Percentiles rank a stretch among this genome's conserved stretches.
Conservation (phyloP, 1,140 invertebrate genomes). For the Bradysia coprophila region DNA sequence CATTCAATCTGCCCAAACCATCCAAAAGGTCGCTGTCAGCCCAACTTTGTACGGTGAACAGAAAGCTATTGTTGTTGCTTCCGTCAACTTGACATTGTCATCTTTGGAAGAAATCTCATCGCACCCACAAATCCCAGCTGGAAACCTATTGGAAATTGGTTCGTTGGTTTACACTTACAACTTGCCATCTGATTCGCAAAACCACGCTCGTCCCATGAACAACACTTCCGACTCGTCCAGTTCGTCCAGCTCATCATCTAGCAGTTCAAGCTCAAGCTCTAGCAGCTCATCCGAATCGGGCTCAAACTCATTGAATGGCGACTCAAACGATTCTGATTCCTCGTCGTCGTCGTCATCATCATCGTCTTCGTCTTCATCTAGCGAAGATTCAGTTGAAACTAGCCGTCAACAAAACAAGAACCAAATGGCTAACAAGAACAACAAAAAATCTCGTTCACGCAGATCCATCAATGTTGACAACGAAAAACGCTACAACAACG, state of each 20-base stretch:
- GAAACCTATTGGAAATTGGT: slow-evolving; percentile 6
- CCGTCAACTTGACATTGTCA: slow-evolving; percentile 31
- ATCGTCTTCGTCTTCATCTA: no score
- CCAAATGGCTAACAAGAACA: background rate
- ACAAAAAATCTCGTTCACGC: background rate
- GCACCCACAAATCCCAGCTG: slow-evolving; percentile 20
- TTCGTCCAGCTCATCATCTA: no score
- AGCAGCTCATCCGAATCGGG: no score
- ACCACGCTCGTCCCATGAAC: slow-evolving; percentile 1
- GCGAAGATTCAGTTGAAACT: background rate
- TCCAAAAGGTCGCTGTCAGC: slow-evolving; percentile 31
- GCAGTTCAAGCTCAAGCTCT: no score
- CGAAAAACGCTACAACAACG: background rate
- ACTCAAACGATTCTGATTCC: no score
- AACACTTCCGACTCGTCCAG: no score
- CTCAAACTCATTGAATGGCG: no score
- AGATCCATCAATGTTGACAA: background rate
- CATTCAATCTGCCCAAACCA: slow-evolving; percentile 39
- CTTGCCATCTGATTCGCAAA: slow-evolving; percentile 14
- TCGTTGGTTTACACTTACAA: slow-evolving; percentile 34
- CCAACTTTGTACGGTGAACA: slow-evolving; percentile 28
- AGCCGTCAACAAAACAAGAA: slow-evolving; percentile 5
- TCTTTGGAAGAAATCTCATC: slow-evolving; percentile 17
- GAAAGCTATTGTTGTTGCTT: slow-evolving; percentile 36
- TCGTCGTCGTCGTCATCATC: background rate